Evolutionary conservation across 2,888 invertebrate species (phyloP).

Genomic region (Ischnura elegans): DNA sequence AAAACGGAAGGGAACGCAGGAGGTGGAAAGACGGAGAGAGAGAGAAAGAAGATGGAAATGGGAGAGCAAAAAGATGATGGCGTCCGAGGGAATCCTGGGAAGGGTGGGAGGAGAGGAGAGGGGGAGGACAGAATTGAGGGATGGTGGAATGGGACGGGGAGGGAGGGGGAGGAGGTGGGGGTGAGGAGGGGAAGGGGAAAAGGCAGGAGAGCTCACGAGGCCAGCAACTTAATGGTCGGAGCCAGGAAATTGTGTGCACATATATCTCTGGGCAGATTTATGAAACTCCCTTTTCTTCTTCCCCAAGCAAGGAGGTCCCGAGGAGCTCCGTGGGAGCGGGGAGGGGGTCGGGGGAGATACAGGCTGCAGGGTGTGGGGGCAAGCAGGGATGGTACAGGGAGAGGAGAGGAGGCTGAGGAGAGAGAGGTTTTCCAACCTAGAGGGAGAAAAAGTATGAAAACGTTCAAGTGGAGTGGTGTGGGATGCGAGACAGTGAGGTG

Average conservation of each 20-base stretch:
- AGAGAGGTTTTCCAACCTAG: background rate
- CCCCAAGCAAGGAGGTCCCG: slow-evolving; percentile 77
- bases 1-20: background rate
- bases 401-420: background rate
- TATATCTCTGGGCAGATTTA: slow-evolving; percentile 94
- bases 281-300: slow-evolving; percentile 88
- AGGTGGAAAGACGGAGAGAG: background rate
- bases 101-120: background rate
- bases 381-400: slow-evolving; percentile 68
- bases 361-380: no score
- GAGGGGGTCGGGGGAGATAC: no score
- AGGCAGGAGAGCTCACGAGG: slow-evolving; percentile 73
- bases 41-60: background rate
- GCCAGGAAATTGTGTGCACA: slow-evolving; percentile 94
- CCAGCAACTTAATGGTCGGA: slow-evolving; percentile 91
- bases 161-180: background rate
- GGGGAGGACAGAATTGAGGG: background rate
- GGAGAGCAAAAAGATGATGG: background rate
- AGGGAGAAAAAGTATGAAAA: slow-evolving; percentile 54
- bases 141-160: background rate
- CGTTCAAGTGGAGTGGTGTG: background rate
- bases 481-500: background rate
- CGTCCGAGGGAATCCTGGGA: background rate
- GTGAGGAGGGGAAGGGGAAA: background rate
- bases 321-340: slow-evolving; percentile 69